Evolutionary conservation across 2,888 invertebrate genomes (phyloP).

Genomic region (Cryptocheilus praepositus): DNA sequence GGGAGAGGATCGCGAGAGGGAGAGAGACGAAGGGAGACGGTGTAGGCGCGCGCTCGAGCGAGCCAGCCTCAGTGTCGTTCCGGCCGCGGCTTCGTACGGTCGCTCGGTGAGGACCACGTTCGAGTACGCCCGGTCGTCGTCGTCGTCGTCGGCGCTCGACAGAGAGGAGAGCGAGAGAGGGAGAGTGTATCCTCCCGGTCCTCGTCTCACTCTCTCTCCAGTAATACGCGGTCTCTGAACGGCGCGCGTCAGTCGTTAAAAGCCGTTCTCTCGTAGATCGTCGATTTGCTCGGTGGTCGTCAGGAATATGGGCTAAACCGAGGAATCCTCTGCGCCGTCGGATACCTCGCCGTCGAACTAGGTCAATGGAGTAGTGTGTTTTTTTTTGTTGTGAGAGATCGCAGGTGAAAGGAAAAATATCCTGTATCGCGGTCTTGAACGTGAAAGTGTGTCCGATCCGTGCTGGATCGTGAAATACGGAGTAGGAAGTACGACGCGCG

Average conservation of each 20-base stretch:
- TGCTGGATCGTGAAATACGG: neutral
- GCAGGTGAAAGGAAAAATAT: neutral
- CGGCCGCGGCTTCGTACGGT: conserved; percentile 66
- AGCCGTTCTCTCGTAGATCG: neutral
- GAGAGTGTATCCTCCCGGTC: neutral
- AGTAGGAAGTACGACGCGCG: too few species aligned
- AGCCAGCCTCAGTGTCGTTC: conserved; percentile 70
- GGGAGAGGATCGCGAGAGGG: conserved; percentile 26
- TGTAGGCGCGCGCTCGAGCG: conserved; percentile 63
- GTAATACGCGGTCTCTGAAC: too few species aligned
- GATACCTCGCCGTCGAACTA: conserved; percentile 9
- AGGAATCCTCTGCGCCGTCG: neutral
- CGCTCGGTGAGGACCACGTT: conserved; percentile 21
- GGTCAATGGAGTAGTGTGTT: conserved; percentile 32
- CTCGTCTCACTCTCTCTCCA: too few species aligned
- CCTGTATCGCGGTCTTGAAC: neutral
- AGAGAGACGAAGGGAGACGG: conserved; percentile 60
- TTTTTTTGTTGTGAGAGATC: neutral
- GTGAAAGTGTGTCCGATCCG: conserved; percentile 6
- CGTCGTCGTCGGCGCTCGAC: conserved; percentile 15
- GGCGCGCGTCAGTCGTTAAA: too few species aligned
- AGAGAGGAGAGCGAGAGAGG: neutral
- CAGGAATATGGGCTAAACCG: conserved; percentile 48
- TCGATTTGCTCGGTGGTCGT: neutral
- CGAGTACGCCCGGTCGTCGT: conserved; percentile 8